Percentiles rank a stretch among this genome's conserved stretches.
These are phyloP conservation scores for Pterostichus niger DNA, from an alignment of 2,888 invertebrate species.

Conservation along the genomic window DNA sequence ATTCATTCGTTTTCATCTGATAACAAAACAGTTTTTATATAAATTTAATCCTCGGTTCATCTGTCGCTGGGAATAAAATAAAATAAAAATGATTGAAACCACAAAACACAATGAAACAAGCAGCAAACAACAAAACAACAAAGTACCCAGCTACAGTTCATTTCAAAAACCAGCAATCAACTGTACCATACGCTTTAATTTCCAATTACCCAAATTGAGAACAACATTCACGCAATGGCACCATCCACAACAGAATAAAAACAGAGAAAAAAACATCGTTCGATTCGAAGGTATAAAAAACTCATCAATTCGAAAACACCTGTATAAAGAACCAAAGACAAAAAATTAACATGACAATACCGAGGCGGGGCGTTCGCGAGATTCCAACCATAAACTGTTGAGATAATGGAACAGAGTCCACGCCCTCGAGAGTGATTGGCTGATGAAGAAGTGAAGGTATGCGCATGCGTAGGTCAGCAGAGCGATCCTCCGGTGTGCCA, in stretches of 20 bases:
- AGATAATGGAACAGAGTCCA: conserved; percentile 71
- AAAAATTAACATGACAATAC: conserved; percentile 77
- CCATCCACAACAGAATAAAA: conserved; percentile 42
- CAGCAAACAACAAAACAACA: conserved; percentile 28
- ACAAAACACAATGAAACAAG: conserved; percentile 23
- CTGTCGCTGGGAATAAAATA: conserved; percentile 21
- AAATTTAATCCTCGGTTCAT: conserved; percentile 34
- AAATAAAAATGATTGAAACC: conserved; percentile 38
- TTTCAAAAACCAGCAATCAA: conserved; percentile 41
- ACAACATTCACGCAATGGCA: conserved; percentile 60
- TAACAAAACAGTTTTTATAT: conserved; percentile 37
- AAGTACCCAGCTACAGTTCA: conserved; percentile 37
- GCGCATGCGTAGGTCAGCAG: conserved; percentile 12
- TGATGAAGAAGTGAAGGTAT: not conserved
- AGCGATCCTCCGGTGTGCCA: not conserved
- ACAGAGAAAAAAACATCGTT: conserved; percentile 37
- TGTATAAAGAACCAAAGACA: conserved; percentile 77
- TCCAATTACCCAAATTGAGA: conserved; percentile 64
- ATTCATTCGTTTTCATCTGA: conserved; percentile 3
- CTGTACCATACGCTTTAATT: conserved; percentile 53
- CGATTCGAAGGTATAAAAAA: conserved; percentile 66
- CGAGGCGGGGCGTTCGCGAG: conserved; percentile 74
- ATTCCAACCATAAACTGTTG: conserved; percentile 75
- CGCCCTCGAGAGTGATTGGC: conserved; percentile 23
- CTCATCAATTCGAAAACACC: conserved; percentile 76